These are phyloP conservation scores for Heliopora coerulea DNA, from an alignment of 92 coral and sea anemone species.

Conservation along the genomic window DNA sequence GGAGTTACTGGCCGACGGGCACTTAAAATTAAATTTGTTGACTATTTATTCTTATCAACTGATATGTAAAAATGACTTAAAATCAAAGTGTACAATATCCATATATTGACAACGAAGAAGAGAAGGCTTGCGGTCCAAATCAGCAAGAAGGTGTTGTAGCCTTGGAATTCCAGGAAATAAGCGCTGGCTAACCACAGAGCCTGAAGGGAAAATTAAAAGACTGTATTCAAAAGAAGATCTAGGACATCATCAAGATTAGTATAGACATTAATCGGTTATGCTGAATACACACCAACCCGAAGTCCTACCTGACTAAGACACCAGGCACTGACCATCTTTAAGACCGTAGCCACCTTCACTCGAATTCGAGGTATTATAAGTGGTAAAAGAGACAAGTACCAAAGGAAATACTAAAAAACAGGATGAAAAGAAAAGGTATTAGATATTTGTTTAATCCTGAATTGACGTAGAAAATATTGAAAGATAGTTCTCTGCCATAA, in stretches of 20 bases:
- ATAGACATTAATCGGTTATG: background rate
- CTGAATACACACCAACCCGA: background rate
- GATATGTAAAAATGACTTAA: conserved; percentile 35
- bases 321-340: conserved; percentile 70
- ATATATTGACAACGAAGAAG: conserved; percentile 78
- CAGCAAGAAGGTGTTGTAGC: conserved; percentile 74
- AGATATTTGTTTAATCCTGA: background rate
- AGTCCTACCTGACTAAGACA: conserved; percentile 74
- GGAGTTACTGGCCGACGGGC: too few species aligned
- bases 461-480: too few species aligned
- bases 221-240: too few species aligned
- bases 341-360: conserved; percentile 51
- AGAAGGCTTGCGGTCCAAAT: conserved; percentile 78
- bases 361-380: conserved; percentile 68
- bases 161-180: conserved; percentile 88
- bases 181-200: conserved; percentile 84
- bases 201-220: conserved; percentile 56
- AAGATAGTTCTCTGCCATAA: too few species aligned
- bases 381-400: conserved; percentile 89
- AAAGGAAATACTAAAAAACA: conserved; percentile 75
- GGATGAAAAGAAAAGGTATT: background rate
- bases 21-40: too few species aligned
- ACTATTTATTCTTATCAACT: conserved; percentile 1
- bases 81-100: conserved; percentile 66
- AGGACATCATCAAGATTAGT: too few species aligned